Conservation (phyloP, 1,140 invertebrate species). For the Batillaria attramentaria region DNA sequence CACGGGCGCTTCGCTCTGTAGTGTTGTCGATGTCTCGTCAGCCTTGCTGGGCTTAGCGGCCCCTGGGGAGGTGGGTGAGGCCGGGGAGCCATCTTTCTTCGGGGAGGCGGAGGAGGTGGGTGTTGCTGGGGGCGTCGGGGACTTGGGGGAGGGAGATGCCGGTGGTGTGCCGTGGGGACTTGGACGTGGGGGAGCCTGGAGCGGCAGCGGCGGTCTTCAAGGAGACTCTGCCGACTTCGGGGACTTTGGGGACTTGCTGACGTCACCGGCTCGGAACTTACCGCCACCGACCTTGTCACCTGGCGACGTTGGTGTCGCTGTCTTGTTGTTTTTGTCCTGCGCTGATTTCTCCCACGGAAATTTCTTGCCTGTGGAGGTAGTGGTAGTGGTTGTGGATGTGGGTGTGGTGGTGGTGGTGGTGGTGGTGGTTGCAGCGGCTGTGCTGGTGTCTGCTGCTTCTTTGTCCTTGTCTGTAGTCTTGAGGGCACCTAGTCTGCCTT, state of each 20-base stretch:
- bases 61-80: neutral
- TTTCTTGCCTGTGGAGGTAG: neutral
- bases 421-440: neutral
- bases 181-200: neutral
- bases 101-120: neutral
- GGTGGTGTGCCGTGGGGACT: neutral
- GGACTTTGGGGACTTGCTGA: no score
- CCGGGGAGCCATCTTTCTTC: neutral
- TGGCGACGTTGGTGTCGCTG: no score
- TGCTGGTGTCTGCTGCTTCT: neutral
- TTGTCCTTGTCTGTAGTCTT: neutral
- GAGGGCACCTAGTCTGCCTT: neutral
- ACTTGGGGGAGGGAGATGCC: neutral
- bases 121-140: neutral
- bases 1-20: neutral
- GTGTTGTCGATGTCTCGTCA: neutral
- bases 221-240: no score
- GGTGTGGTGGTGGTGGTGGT: neutral
- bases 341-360: neutral
- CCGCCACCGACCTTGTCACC: no score
- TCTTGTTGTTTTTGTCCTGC: no score
- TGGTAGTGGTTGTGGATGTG: neutral
- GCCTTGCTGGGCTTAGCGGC: no score
- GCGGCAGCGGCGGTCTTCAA: no score
- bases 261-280: neutral